Evolutionary conservation across 1,140 invertebrate genomes (phyloP), one percentile per base, ranked within the genome.

Genomic region (Palaemon carinicauda): DNA sequence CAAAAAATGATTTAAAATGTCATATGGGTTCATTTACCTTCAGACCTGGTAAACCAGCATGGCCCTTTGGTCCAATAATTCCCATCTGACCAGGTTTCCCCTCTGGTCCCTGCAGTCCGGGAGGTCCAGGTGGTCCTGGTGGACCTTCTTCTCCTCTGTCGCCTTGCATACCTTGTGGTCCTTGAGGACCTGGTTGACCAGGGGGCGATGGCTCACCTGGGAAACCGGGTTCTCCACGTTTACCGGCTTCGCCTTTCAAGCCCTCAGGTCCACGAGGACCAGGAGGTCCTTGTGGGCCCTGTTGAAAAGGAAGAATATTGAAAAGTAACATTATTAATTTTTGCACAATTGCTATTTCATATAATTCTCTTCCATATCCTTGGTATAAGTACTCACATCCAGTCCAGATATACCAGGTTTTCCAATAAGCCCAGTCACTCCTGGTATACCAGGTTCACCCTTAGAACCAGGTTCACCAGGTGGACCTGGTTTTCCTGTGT

Each of bases 111-210:
- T 89, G 84, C 51, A 87, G 84, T 14, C 91, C 91, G 7, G 90
- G 80, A 27, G 79, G 60, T 29, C 92, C 92, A 60, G 79, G 21
- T 89, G 88, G 73, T 54, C 91, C 91, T 14, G 90, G 87, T 60
- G 88, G 87, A n/a, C 91, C 91, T n/a, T 51, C 88, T n/a, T 90
- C 90, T 73, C 91, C 91, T 33, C 87, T 73, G 56, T 90, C 90
- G 29, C 91, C 91, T 90, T 74, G 50, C 52, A 91, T 90, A 24
- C 92, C 93, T 50, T 90, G 90, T 71, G 91, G 90, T 77, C 92
- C 92, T 33, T 91, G 90, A 17, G 91, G 86, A 29, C 91, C 92
- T 10, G 91, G 91, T 21, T 69, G 83, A 19, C 90, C 90, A 9
- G 88, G 87, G 5, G 90, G 90, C 69, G 91, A 91, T 10, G 91